Conservation (phyloP, 2,888 invertebrate species). For the Morinoia aosen region DNA sequence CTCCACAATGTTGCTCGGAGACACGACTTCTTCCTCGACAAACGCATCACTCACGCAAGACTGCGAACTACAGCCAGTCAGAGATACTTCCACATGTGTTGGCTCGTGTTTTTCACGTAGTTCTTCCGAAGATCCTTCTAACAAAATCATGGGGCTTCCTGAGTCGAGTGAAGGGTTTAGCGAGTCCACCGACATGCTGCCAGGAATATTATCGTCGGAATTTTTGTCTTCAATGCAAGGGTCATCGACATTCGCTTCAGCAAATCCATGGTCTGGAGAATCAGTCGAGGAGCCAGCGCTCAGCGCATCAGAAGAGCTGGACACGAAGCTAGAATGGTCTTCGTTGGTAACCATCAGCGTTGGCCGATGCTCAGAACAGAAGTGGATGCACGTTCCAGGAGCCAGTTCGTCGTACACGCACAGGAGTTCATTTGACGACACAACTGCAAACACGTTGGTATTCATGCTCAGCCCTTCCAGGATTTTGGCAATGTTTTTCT, state of each 20-base stretch:
- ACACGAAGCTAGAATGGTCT: not conserved
- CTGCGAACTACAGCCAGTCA: not conserved
- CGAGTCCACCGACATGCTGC: not conserved
- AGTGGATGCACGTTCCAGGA: conserved; percentile 14
- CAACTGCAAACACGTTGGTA: not conserved
- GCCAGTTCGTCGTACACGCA: conserved; percentile 32
- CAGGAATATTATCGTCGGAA: not conserved
- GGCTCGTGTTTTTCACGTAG: not conserved
- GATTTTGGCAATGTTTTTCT: not conserved
- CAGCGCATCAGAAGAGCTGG: not conserved
- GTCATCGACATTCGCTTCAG: not conserved
- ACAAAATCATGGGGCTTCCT: not conserved
- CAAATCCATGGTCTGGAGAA: not conserved
- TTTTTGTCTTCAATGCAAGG: not conserved
- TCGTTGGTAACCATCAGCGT: not conserved
- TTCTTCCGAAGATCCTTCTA: not conserved
- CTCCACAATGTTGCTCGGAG: not conserved
- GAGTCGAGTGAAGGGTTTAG: not conserved
- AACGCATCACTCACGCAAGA: not conserved
- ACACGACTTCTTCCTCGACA: not conserved
- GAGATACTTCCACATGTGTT: not conserved
- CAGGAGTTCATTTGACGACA: not conserved
- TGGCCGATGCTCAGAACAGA: not conserved
- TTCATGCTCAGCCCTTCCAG: not conserved
- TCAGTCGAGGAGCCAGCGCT: not conserved